Percentiles rank a stretch among this genome's conserved stretches.
Conservation (phyloP, 2,797 vertebrate species). For the Diglossa cyanea region DNA sequence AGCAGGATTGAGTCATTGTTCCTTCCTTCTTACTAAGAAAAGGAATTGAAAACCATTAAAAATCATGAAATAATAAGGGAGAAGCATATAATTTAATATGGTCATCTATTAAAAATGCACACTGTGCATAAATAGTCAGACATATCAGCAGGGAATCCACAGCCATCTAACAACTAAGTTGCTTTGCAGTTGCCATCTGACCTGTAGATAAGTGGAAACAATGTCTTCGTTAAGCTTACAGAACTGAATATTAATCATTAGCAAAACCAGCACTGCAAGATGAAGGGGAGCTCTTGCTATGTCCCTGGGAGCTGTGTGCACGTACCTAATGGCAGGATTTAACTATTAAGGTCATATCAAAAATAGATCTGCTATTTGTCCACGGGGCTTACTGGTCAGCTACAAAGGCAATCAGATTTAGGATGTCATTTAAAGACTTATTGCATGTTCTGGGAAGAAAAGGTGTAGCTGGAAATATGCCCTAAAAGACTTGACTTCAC, state of each 20-base stretch:
- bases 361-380: not conserved
- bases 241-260: conserved; percentile 12
- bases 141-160: not conserved
- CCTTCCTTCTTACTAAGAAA: not conserved
- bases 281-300: not conserved
- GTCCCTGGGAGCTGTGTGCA: not conserved
- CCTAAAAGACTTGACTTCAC: not conserved
- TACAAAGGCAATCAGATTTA: not conserved
- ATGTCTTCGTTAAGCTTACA: conserved; percentile 36
- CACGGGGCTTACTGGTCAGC: not conserved
- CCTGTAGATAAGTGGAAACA: conserved; percentile 44
- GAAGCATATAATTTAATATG: conserved; percentile 1
- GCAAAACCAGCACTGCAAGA: not conserved
- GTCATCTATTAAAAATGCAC: conserved; percentile 22
- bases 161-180: not conserved
- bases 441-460: not conserved
- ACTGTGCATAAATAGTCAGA: conserved; percentile 19
- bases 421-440: not conserved
- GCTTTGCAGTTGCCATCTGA: conserved; percentile 37
- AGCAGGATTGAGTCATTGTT: not conserved
- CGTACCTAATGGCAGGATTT: not conserved
- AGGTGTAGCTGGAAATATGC: not conserved
- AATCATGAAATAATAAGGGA: not conserved
- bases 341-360: conserved; percentile 3
- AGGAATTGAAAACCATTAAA: not conserved